Evolutionary conservation across 2,888 invertebrate genomes (phyloP).

Genomic region (Rotaria macrura): DNA sequence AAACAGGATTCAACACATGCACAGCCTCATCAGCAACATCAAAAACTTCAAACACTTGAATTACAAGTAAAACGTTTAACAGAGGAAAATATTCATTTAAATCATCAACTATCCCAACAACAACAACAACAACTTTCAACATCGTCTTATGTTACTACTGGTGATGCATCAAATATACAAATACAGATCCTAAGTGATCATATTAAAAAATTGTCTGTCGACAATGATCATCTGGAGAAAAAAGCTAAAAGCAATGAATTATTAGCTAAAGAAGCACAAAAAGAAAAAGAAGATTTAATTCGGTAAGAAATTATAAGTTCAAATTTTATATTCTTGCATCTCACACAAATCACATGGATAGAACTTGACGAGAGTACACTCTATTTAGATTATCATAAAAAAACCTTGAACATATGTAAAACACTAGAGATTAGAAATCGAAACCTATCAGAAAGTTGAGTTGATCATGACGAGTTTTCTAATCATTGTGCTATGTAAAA

Average conservation of each 20-base stretch:
- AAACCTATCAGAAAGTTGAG: no score
- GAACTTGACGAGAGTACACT: no score
- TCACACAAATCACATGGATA: no score
- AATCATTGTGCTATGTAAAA: no score
- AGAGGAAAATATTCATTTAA: background rate
- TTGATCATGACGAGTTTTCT: no score
- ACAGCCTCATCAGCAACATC: background rate
- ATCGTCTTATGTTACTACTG: background rate
- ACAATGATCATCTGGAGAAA: background rate
- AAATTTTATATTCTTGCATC: no score
- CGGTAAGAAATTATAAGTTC: background rate
- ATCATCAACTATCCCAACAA: background rate
- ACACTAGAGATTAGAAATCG: no score
- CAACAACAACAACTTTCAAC: background rate
- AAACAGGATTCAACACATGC: background rate
- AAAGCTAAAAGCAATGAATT: background rate
- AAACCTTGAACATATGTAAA: no score
- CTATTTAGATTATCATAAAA: no score
- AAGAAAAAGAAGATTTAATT: conserved; percentile 6
- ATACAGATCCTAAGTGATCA: background rate
- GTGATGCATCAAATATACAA: background rate
- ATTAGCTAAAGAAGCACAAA: background rate
- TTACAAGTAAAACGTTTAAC: background rate
- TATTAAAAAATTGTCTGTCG: background rate
- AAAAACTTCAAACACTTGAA: background rate